phyloP scores from a whole-genome alignment of 2,888 invertebrate genomes.

The Nephrotoma flavescens region DNA sequence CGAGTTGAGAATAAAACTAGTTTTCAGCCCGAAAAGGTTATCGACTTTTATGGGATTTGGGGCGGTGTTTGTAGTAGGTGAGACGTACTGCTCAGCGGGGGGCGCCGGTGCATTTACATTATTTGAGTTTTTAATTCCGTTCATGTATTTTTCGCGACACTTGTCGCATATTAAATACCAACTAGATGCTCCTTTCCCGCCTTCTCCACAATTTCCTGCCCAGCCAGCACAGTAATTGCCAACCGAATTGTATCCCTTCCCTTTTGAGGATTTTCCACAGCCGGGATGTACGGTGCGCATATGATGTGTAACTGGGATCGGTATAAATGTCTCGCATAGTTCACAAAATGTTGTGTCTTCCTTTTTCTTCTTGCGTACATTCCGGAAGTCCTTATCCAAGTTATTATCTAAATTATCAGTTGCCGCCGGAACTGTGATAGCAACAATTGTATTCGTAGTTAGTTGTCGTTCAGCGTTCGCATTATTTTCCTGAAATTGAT shows the following conservation, averaged over 20 bases:
- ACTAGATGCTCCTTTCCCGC: slow-evolving; percentile 59
- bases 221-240: slow-evolving; percentile 79
- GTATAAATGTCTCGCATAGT: slow-evolving; percentile 64
- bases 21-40: slow-evolving; percentile 29
- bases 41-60: slow-evolving; percentile 30
- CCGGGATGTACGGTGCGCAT: slow-evolving; percentile 85
- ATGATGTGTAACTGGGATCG: slow-evolving; percentile 74
- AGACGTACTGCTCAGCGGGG: slow-evolving; percentile 14
- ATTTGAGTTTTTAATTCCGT: slow-evolving; percentile 27
- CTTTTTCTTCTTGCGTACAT: slow-evolving; percentile 27
- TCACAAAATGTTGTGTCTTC: slow-evolving; percentile 51
- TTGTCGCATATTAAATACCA: slow-evolving; percentile 89
- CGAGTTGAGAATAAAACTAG: slow-evolving; percentile 27
- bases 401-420: slow-evolving; percentile 18
- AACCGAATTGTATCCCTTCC: slow-evolving; percentile 83
- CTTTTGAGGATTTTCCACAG: slow-evolving; percentile 71
- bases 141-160: slow-evolving; percentile 62
- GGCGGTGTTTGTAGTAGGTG: slow-evolving; percentile 21
- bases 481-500: slow-evolving; percentile 17
- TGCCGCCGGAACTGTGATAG: neutral
- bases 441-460: neutral
- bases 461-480: neutral
- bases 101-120: slow-evolving; percentile 25
- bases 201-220: slow-evolving; percentile 81
- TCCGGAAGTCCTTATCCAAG: slow-evolving; percentile 25